Conservation (phyloP, 2,888 invertebrate genomes). For the Sinopyrophorus schimmeli region DNA sequence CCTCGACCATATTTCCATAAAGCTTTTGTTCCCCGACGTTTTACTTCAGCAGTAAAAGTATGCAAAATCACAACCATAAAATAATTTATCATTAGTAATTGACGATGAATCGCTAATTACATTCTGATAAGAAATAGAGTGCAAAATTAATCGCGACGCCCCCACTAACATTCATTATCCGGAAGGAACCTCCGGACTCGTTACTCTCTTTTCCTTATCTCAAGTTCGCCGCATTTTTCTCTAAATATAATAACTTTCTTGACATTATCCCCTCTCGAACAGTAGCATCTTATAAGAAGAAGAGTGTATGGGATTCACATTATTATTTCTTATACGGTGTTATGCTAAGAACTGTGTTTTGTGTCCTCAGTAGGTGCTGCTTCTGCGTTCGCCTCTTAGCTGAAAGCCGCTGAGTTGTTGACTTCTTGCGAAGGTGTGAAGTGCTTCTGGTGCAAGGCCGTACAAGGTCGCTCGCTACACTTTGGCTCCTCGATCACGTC, state of each 20-base stretch:
- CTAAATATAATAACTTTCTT: conserved; percentile 25
- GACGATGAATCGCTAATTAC: conserved; percentile 20
- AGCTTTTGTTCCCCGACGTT: too few species aligned
- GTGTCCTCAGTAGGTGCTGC: conserved; percentile 24
- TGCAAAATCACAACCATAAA: conserved; percentile 5
- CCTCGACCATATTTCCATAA: too few species aligned
- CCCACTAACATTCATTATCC: conserved; percentile 24
- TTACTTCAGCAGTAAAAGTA: too few species aligned
- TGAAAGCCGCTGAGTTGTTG: conserved; percentile 24
- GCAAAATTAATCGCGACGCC: conserved; percentile 26
- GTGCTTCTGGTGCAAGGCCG: conserved; percentile 37
- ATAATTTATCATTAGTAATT: conserved; percentile 19
- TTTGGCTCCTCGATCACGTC: conserved; percentile 13
- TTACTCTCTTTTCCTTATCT: conserved; percentile 23
- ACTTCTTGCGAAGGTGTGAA: conserved; percentile 29
- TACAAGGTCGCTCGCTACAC: conserved; percentile 31
- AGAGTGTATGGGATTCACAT: conserved; percentile 27
- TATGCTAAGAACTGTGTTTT: conserved; percentile 27
- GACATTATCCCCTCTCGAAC: conserved; percentile 28
- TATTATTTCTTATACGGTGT: conserved; percentile 25
- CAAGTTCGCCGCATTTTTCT: conserved; percentile 16
- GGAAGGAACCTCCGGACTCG: conserved; percentile 18
- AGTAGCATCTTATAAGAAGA: conserved; percentile 32
- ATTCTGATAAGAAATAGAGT: conserved; percentile 18
- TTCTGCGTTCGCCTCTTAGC: conserved; percentile 12